These are phyloP conservation scores for Boulengerochromis microlepis DNA, from an alignment of 2,113 vertebrate genomes.

Conservation along the genomic window DNA sequence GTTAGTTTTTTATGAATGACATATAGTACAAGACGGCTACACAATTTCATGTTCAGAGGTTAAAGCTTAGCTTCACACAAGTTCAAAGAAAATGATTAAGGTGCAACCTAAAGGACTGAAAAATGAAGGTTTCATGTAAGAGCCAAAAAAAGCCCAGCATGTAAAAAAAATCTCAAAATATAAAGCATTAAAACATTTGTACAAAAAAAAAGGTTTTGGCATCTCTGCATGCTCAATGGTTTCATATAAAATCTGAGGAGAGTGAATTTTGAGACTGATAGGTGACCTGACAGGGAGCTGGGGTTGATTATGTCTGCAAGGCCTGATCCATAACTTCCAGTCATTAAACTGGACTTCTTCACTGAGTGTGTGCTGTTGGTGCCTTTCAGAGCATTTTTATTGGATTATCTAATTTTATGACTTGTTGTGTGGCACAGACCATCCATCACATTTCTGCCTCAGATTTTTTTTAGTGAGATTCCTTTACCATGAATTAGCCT, in stretches of 20 bases:
- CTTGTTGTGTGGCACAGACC: neutral
- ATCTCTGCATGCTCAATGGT: neutral
- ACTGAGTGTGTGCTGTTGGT: neutral
- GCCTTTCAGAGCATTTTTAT: neutral
- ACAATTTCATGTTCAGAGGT: neutral
- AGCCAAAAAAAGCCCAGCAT: neutral
- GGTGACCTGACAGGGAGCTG: neutral
- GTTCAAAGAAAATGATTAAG: neutral
- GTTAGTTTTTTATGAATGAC: neutral
- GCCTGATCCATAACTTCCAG: neutral
- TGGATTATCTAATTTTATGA: neutral
- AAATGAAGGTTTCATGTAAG: neutral
- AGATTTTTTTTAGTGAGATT: neutral
- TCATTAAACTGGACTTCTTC: neutral
- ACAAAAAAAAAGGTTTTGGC: neutral
- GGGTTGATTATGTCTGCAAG: neutral
- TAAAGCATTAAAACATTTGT: neutral
- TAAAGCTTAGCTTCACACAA: neutral
- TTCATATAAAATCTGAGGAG: neutral
- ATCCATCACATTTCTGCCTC: neutral
- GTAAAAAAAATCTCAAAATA: neutral
- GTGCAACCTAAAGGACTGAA: neutral
- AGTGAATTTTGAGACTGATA: neutral
- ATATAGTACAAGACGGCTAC: neutral
- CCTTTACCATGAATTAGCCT: neutral